Percentiles rank a stretch among this genome's conserved stretches.
Evolutionary conservation across 1,140 invertebrate species (phyloP).

Genomic region (Drosophila mauritiana): DNA sequence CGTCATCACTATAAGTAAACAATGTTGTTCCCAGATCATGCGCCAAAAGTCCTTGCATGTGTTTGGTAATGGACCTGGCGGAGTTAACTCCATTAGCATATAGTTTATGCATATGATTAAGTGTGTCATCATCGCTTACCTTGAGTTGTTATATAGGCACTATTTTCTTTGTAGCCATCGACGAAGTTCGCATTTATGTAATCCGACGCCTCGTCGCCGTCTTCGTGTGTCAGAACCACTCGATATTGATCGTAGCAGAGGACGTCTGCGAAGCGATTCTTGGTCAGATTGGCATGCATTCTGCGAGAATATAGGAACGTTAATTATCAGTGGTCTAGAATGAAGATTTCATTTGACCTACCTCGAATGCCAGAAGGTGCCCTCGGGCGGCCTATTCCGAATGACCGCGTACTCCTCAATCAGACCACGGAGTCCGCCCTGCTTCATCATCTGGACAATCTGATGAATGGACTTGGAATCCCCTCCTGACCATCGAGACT

Average conservation of each 20-base stretch:
- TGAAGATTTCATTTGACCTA: slow-evolving; percentile 12
- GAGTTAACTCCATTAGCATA: not conserved
- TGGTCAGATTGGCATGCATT: slow-evolving; percentile 92
- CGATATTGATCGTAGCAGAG: slow-evolving; percentile 97
- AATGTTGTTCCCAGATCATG: slow-evolving; percentile 98
- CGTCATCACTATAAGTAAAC: slow-evolving; percentile 96
- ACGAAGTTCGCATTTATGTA: slow-evolving; percentile 99
- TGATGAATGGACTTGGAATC: slow-evolving; percentile 89
- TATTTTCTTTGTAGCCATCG: slow-evolving; percentile 98
- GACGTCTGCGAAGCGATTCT: slow-evolving; percentile 98
- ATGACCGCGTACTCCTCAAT: slow-evolving; percentile 94
- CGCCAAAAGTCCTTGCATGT: slow-evolving; percentile 98
- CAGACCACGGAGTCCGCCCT: slow-evolving; percentile 91
- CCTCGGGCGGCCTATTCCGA: slow-evolving; percentile 91
- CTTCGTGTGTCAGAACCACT: slow-evolving; percentile 91
- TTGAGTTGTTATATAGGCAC: slow-evolving; percentile 99
- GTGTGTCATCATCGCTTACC: slow-evolving; percentile 85
- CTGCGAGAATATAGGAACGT: slow-evolving; percentile 84
- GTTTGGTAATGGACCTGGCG: slow-evolving; percentile 93
- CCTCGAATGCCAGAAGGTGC: slow-evolving; percentile 91
- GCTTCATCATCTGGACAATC: slow-evolving; percentile 91
- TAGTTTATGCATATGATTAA: not conserved
- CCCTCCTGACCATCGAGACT: slow-evolving; percentile 90
- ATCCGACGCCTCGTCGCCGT: slow-evolving; percentile 92
- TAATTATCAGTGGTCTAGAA: not conserved